Base-by-base conservation (phyloP, 2,797 vertebrate species). In the Setipinna tenuifilis region DNA sequence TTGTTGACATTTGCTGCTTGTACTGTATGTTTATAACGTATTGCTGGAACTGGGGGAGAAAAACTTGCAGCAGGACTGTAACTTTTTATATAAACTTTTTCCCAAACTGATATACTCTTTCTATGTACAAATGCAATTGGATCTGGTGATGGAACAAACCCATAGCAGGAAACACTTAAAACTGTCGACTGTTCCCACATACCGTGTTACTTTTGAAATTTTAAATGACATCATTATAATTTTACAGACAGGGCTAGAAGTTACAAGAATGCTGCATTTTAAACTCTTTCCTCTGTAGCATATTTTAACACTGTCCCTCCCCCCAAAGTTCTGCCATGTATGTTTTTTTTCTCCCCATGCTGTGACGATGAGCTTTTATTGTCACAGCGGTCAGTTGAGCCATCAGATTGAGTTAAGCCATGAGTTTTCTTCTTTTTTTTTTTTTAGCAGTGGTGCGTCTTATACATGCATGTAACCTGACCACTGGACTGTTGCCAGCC, bases 401-500 rank as follows among this genome's bases (percentile, higher is more conserved):
- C 71, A 17, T 78, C 41, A 19, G 71, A 44, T n/a, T 78, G 35
- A 78, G 71, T 31, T 31, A 44, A 21, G 71, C 31, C 12, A 78
- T 78, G 17, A 44, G 71, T 35, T 25, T 65, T 65, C n/a, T 62
- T 62, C 21, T 71, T 71, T 71, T 23, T 62, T 6, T 62, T 9
- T 68, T 31, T 85, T 80, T 89, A 88, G 44, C 83, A 88, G 87
- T 90, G 23, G 87, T 90, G 90, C 90, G 50, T 54, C 50, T 88
- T 88, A 89, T 85, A 85, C 84, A 85, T 92, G 92, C 93, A 94
- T 94, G 93, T 88, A 88, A 91, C 85, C 82, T 31, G 80, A 88
- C 84, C 82, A 86, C 83, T 88, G 82, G 89, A 78, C 62, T 81
- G 57, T 82, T 82, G 87, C 92, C 94, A 94, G 93, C 93, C 93